Evolutionary conservation across 2,113 vertebrate genomes (phyloP).

Genomic region (Terrapene triunguis): DNA sequence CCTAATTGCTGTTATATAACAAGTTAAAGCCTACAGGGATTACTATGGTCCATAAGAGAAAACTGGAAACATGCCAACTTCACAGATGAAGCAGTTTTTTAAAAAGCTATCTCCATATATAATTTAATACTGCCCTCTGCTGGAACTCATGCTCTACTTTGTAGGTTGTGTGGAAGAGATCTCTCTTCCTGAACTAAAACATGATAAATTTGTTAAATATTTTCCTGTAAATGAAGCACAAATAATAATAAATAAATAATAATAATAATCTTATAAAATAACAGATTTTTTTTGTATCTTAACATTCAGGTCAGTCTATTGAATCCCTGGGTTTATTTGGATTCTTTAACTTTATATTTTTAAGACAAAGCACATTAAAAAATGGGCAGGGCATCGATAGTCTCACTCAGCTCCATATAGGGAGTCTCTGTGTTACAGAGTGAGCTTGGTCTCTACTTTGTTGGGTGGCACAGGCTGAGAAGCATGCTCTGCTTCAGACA

Average conservation of each 20-base stretch:
- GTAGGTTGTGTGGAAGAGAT: background rate
- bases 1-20: background rate
- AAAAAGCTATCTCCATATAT: background rate
- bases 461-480: background rate
- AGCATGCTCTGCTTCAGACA: background rate
- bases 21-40: background rate
- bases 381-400: background rate
- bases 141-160: background rate
- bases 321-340: background rate
- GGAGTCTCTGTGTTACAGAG: background rate
- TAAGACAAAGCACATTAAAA: background rate
- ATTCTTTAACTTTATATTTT: background rate
- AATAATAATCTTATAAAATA: too few species aligned
- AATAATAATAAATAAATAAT: background rate
- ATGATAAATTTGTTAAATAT: background rate
- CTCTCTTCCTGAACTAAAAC: background rate
- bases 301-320: background rate
- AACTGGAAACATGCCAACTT: background rate
- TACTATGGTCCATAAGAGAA: background rate
- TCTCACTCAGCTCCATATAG: background rate
- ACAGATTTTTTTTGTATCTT: background rate
- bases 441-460: background rate
- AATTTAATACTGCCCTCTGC: constrained; percentile 69
- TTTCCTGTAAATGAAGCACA: background rate
- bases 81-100: rapidly evolving